These are phyloP conservation scores for Lycophotia porphyrea DNA, from an alignment of 2,888 invertebrate genomes.

Conservation along the genomic window DNA sequence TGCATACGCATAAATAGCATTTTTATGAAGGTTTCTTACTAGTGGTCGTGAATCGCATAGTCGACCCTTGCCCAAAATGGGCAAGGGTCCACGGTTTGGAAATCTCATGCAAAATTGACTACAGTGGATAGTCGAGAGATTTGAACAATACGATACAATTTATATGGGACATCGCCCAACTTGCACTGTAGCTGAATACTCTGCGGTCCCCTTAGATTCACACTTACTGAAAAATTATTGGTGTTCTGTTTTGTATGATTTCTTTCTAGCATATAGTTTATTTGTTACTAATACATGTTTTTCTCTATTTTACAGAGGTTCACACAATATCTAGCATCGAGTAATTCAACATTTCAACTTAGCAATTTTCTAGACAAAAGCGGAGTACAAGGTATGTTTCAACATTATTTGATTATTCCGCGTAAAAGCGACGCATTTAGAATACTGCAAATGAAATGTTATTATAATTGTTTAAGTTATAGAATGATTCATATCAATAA, in stretches of 20 bases:
- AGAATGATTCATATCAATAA: conserved; percentile 1
- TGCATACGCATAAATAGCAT: too few species aligned
- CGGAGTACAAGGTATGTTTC: conserved; percentile 97
- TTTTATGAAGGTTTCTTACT: too few species aligned
- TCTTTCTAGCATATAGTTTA: not conserved
- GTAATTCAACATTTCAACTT: conserved; percentile 99
- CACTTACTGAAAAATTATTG: not conserved
- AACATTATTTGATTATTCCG: conserved; percentile 23
- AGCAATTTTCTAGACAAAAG: conserved; percentile 99
- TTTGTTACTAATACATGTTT: conserved; percentile 39
- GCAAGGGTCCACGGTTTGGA: too few species aligned
- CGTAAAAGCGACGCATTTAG: conserved; percentile 10
- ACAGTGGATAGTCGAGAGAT: too few species aligned
- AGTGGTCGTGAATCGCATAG: too few species aligned
- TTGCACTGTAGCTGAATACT: too few species aligned
- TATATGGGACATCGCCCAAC: too few species aligned
- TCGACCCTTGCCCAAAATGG: too few species aligned
- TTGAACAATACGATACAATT: too few species aligned
- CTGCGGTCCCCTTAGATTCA: too few species aligned
- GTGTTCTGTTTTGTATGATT: not conserved
- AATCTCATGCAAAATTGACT: too few species aligned
- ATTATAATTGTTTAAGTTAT: not conserved
- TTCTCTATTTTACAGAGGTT: conserved; percentile 95
- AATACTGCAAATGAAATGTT: conserved; percentile 66
- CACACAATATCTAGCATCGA: conserved; percentile 99